Evolutionary conservation across 2,888 invertebrate species (phyloP).

Genomic region (Zaprionus lineosus): DNA sequence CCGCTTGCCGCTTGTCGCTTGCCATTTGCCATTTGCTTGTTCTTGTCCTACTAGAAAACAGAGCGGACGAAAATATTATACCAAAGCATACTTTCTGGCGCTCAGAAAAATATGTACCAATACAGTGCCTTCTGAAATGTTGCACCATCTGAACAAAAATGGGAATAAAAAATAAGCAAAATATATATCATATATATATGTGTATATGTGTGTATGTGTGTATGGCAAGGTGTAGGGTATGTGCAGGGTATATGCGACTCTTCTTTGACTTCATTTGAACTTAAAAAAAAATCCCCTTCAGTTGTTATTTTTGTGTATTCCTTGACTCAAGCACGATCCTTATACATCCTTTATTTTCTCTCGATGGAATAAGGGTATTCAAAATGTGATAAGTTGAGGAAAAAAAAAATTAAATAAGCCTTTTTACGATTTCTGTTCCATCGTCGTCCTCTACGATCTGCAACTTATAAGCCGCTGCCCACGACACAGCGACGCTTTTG

Average conservation of each 20-base stretch:
- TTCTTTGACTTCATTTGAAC: not conserved
- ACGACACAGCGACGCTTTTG: conserved; percentile 11
- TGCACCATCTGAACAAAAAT: conserved; percentile 42
- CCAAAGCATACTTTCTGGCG: conserved; percentile 54
- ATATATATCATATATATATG: too few species aligned
- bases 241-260: conserved; percentile 3
- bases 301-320: too few species aligned
- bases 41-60: not conserved
- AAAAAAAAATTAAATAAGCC: conserved; percentile 31
- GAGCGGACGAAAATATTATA: conserved; percentile 46
- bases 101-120: conserved; percentile 43
- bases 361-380: too few species aligned
- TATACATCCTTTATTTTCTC: too few species aligned
- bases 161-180: conserved; percentile 1
- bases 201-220: too few species aligned
- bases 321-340: too few species aligned
- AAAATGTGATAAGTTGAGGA: too few species aligned
- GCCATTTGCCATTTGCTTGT: too few species aligned
- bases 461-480: conserved; percentile 42
- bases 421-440: conserved; percentile 59
- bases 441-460: conserved; percentile 39
- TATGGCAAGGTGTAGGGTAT: too few species aligned
- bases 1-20: not conserved
- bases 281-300: too few species aligned
- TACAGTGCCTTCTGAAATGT: conserved; percentile 45